Percentiles rank a stretch among this genome's conserved stretches.
Conservation (phyloP, 2,797 vertebrate genomes). For the Discoglossus pictus region DNA sequence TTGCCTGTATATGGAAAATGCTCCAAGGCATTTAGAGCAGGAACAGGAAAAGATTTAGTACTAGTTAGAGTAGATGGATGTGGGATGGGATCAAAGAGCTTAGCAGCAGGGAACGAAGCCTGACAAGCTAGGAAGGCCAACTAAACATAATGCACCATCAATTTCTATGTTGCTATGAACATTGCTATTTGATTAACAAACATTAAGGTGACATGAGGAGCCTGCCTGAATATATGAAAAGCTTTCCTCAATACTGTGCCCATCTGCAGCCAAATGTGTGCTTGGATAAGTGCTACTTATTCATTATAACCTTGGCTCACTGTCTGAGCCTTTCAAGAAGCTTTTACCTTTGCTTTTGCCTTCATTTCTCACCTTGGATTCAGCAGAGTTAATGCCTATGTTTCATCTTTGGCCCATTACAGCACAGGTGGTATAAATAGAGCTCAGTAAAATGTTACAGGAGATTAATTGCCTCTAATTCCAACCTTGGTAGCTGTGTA, state of each 20-base stretch:
- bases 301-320: conserved; percentile 37
- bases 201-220: conserved; percentile 13
- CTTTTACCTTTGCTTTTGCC: conserved; percentile 36
- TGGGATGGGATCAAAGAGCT: too few relatives aligned
- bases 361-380: conserved; percentile 33
- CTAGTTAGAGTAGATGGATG: too few relatives aligned
- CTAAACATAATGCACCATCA: conserved; percentile 4
- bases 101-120: not conserved
- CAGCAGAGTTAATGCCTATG: conserved; percentile 43
- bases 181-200: conserved; percentile 24
- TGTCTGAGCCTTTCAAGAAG: conserved; percentile 27
- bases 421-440: conserved; percentile 40
- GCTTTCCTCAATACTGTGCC: conserved; percentile 4
- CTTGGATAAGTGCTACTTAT: conserved; percentile 34
- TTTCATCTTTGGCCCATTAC: conserved; percentile 26
- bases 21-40: too few relatives aligned
- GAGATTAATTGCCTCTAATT: conserved; percentile 46
- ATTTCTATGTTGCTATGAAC: conserved; percentile 18
- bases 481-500: conserved; percentile 22
- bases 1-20: too few relatives aligned
- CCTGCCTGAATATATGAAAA: not conserved
- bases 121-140: conserved; percentile 3
- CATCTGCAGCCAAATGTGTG: conserved; percentile 32
- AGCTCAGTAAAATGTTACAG: conserved; percentile 39
- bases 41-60: too few relatives aligned